A percentile compares a stretch with the other conserved stretches of the same genome.
These are phyloP conservation scores for Drosophila mauritiana DNA, from an alignment of 1,140 invertebrate genomes.

Conservation along the genomic window DNA sequence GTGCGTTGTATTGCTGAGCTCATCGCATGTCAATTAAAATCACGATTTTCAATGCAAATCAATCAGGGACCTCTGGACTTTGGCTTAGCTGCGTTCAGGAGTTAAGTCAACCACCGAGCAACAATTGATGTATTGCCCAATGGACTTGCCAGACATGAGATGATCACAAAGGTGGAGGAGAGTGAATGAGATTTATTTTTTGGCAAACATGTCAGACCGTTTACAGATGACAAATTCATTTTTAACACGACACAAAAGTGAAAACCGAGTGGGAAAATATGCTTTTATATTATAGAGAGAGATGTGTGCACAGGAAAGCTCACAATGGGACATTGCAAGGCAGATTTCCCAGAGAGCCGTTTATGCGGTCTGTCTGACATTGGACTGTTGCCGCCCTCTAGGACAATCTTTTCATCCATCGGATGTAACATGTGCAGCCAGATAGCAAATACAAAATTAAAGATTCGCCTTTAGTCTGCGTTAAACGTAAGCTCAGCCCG, in stretches of 20 bases:
- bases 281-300: neutral
- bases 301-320: conserved; percentile 45
- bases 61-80: conserved; percentile 67
- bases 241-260: conserved; percentile 76
- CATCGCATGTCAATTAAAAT: conserved; percentile 68
- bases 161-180: conserved; percentile 39
- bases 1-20: conserved; percentile 34
- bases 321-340: conserved; percentile 72
- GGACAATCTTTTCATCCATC: conserved; percentile 17
- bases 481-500: conserved; percentile 75
- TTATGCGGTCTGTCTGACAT: conserved; percentile 40
- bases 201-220: conserved; percentile 80
- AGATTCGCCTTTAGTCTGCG: conserved; percentile 60
- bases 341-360: conserved; percentile 47
- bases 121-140: conserved; percentile 76
- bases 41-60: conserved; percentile 77
- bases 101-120: conserved; percentile 36
- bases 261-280: conserved; percentile 52
- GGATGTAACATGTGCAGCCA: conserved; percentile 62
- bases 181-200: conserved; percentile 45
- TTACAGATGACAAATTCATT: conserved; percentile 84
- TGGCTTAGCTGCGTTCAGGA: conserved; percentile 4
- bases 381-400: conserved; percentile 28
- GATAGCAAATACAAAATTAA: conserved; percentile 76
- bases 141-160: conserved; percentile 19